These are phyloP conservation scores for Peromyscus leucopus DNA, from an alignment of 2,113 vertebrate genomes.

Conservation along the genomic window DNA sequence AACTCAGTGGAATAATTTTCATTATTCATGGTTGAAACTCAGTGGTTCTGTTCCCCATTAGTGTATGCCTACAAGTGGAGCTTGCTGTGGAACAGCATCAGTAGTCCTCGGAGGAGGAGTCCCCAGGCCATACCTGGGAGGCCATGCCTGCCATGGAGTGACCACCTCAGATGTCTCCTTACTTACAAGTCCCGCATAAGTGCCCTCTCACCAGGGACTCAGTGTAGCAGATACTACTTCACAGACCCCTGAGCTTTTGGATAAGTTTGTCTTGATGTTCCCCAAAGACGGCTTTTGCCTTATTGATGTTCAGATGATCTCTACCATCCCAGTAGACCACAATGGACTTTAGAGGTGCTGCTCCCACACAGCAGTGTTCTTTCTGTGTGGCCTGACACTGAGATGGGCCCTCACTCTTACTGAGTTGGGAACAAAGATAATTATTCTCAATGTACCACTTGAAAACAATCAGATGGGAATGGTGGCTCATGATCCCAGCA, in stretches of 20 bases:
- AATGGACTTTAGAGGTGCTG: too few species aligned
- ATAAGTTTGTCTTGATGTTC: not conserved
- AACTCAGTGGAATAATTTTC: not conserved
- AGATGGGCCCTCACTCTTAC: too few species aligned
- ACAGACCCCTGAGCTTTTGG: not conserved
- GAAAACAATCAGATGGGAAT: fast-evolving
- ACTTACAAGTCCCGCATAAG: too few species aligned
- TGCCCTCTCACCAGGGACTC: not conserved
- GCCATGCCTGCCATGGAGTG: not conserved
- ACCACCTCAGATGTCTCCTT: fast-evolving
- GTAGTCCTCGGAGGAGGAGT: constrained; percentile 23
- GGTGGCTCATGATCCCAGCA: not conserved
- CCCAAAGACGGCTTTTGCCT: not conserved
- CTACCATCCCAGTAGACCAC: not conserved
- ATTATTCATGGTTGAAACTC: fast-evolving
- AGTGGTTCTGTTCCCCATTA: not conserved
- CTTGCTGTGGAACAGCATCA: fast-evolving
- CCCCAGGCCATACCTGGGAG: constrained; percentile 18
- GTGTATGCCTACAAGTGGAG: fast-evolving
- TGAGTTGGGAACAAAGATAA: not conserved
- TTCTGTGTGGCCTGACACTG: not conserved
- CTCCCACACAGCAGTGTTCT: fast-evolving
- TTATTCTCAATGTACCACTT: not conserved
- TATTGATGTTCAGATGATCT: fast-evolving
- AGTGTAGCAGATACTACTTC: not conserved